Conservation (phyloP, 2,113 vertebrate genomes). For the Haemorhous mexicanus region DNA sequence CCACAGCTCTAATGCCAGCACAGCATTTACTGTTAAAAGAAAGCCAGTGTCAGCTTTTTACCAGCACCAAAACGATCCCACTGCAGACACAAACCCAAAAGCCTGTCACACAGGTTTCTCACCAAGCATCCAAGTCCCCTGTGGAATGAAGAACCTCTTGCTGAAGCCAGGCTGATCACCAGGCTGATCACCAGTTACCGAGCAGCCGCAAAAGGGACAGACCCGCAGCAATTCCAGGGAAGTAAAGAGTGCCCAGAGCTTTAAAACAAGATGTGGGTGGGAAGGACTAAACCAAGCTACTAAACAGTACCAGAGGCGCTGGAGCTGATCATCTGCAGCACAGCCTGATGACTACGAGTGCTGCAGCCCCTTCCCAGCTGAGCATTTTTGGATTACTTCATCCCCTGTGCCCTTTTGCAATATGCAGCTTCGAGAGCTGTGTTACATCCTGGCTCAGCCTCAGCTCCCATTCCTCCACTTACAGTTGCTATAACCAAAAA, state of each 20-base stretch:
- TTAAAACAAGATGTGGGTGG: slow-evolving; percentile 11
- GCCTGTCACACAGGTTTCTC: neutral
- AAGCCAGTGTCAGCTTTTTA: neutral
- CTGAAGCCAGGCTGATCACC: neutral
- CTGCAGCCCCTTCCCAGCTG: slow-evolving; percentile 49
- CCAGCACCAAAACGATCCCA: accelerated
- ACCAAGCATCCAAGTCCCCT: neutral
- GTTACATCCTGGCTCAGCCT: neutral
- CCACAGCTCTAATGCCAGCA: neutral
- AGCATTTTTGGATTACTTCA: slow-evolving; percentile 46
- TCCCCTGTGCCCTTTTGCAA: slow-evolving; percentile 15
- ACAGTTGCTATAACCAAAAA: slow-evolving; percentile 16
- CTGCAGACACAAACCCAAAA: neutral
- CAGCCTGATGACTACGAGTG: neutral
- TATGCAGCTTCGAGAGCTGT: neutral
- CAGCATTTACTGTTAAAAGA: neutral
- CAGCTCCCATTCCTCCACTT: slow-evolving; percentile 20
- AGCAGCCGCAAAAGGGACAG: neutral
- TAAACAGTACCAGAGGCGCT: slow-evolving; percentile 1
- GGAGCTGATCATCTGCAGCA: slow-evolving; percentile 27
- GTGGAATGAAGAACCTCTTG: neutral
- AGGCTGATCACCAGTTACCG: neutral
- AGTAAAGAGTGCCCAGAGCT: neutral
- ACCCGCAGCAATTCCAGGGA: neutral
- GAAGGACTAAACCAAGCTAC: neutral